Conservation (phyloP, 2,113 vertebrate genomes). For the Hystrix cristata region DNA sequence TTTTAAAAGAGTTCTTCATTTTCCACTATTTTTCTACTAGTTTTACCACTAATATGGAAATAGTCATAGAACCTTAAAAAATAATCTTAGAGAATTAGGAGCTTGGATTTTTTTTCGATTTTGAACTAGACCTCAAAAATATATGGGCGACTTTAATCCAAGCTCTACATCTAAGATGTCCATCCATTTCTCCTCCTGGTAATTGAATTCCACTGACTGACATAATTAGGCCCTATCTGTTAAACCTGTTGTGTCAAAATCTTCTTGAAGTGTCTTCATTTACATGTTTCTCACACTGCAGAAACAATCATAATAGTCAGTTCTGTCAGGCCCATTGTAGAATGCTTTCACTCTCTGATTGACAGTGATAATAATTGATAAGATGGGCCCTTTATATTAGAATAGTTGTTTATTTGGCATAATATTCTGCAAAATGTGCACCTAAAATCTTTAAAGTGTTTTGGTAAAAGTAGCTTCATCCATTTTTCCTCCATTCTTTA, state of each 20-base stretch:
- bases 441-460: conserved; percentile 69
- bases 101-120: conserved; percentile 23
- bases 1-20: neutral
- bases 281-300: conserved; percentile 80
- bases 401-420: conserved; percentile 78
- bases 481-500: conserved; percentile 63
- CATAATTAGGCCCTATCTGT: conserved; percentile 81
- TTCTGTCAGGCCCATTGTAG: conserved; percentile 81
- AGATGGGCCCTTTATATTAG: conserved; percentile 75
- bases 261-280: conserved; percentile 83
- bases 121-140: conserved; percentile 42
- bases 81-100: neutral
- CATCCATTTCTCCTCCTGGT: conserved; percentile 58
- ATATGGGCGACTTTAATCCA: conserved; percentile 37
- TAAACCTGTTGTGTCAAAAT: conserved; percentile 85
- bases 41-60: neutral
- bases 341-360: conserved; percentile 79
- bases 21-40: neutral
- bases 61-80: conserved; percentile 18
- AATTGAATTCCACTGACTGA: conserved; percentile 79
- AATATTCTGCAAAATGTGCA: conserved; percentile 68
- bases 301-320: conserved; percentile 73
- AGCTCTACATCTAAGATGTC: conserved; percentile 55
- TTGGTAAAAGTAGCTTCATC: conserved; percentile 67
- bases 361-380: conserved; percentile 84